A percentile compares a stretch with the other conserved stretches of the same genome.
phyloP scores from a whole-genome alignment of 2,113 vertebrate species.

The Casuarius casuarius region DNA sequence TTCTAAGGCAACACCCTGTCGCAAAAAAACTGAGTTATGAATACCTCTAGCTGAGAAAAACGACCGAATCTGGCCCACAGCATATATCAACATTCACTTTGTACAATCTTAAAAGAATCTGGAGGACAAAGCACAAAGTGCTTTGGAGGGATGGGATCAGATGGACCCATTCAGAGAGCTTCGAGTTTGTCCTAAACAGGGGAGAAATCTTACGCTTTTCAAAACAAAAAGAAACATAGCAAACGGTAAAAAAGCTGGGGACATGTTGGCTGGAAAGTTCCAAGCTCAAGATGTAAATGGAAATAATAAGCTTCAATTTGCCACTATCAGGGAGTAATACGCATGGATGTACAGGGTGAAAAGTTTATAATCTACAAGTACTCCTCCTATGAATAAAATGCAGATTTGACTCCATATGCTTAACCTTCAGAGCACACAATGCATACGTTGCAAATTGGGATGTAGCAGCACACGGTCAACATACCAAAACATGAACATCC shows the following conservation, averaged over 20 bases:
- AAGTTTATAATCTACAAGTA: neutral
- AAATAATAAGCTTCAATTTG: neutral
- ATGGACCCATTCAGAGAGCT: neutral
- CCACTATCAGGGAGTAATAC: fast-evolving
- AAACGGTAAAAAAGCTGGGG: neutral
- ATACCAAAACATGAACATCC: neutral
- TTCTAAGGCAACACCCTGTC: neutral
- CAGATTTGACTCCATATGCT: neutral
- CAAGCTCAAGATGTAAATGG: neutral
- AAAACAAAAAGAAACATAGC: neutral
- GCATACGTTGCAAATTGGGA: fast-evolving
- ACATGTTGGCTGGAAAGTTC: neutral
- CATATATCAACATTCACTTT: neutral
- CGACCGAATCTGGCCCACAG: neutral
- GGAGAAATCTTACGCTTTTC: neutral
- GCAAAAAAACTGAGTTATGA: neutral
- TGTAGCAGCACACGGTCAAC: neutral
- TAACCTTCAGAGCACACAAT: neutral
- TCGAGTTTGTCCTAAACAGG: neutral
- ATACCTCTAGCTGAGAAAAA: neutral
- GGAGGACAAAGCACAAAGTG: neutral
- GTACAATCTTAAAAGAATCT: neutral
- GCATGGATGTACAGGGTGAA: neutral
- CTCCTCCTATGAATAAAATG: neutral
- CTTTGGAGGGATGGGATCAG: neutral